These are phyloP conservation scores for Zonitis immaculata DNA, from an alignment of 2,888 invertebrate genomes.

Conservation along the genomic window DNA sequence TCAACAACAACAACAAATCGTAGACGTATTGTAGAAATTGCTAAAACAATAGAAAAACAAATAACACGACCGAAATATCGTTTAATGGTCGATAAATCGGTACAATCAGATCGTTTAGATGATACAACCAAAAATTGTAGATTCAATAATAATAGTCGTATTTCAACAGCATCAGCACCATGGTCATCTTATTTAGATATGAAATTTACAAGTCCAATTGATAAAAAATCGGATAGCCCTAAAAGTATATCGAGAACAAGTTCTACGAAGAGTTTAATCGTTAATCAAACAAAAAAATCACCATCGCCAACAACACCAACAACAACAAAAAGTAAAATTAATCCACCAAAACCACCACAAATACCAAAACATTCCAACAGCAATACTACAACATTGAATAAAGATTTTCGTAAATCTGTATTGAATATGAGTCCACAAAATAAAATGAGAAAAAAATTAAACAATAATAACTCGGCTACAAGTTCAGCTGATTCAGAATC, in stretches of 20 bases:
- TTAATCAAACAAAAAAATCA: slow-evolving; percentile 35
- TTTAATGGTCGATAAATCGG: slow-evolving; percentile 64
- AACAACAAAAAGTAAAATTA: slow-evolving; percentile 31
- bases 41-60: slow-evolving; percentile 67
- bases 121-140: slow-evolving; percentile 63
- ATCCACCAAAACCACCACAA: slow-evolving; percentile 45
- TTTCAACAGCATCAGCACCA: slow-evolving; percentile 52
- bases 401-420: slow-evolving; percentile 70
- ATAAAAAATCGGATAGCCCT: slow-evolving; percentile 43
- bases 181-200: slow-evolving; percentile 61
- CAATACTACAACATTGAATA: slow-evolving; percentile 53
- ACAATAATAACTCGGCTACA: slow-evolving; percentile 49
- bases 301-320: slow-evolving; percentile 36
- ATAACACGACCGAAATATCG: slow-evolving; percentile 57
- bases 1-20: too few species aligned
- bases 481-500: slow-evolving; percentile 49
- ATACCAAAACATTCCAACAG: slow-evolving; percentile 48
- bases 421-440: slow-evolving; percentile 59
- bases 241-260: slow-evolving; percentile 47
- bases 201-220: slow-evolving; percentile 48
- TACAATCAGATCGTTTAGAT: slow-evolving; percentile 69
- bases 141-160: slow-evolving; percentile 56
- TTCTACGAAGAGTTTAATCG: slow-evolving; percentile 49
- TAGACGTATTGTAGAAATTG: too few species aligned
- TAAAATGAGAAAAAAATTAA: slow-evolving; percentile 41